phyloP scores from a whole-genome alignment of 2,797 vertebrate genomes.

The Octomys mimax region DNA sequence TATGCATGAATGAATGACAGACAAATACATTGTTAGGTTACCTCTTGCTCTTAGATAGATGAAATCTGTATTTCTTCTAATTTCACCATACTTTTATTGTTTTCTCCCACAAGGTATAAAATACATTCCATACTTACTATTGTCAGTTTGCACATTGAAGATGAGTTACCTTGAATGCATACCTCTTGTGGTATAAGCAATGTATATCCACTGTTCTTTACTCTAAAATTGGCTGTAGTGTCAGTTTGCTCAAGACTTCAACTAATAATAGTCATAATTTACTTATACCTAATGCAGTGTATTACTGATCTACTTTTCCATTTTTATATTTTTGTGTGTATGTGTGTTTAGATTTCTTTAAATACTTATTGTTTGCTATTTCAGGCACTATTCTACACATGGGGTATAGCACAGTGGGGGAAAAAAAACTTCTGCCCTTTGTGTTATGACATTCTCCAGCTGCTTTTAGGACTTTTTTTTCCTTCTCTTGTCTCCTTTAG shows the following conservation, averaged over 20 bases:
- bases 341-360: conserved; percentile 20
- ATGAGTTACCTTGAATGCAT: conserved; percentile 28
- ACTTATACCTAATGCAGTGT: background rate
- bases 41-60: conserved; percentile 32
- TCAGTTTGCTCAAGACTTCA: conserved; percentile 25
- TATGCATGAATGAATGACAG: background rate
- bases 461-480: conserved; percentile 17
- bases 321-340: background rate
- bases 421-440: background rate
- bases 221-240: conserved; percentile 15
- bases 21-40: background rate
- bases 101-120: conserved; percentile 37
- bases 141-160: background rate
- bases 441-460: background rate
- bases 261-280: conserved; percentile 34
- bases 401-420: background rate
- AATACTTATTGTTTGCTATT: conserved; percentile 21
- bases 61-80: background rate
- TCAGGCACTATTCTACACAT: background rate
- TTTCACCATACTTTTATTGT: background rate
- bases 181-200: background rate
- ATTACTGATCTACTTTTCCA: background rate
- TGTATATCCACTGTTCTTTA: background rate
- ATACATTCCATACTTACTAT: conserved; percentile 40
- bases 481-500: background rate